phyloP scores from a whole-genome alignment of 2,888 invertebrate species.

The Habrosyne pyritoides region DNA sequence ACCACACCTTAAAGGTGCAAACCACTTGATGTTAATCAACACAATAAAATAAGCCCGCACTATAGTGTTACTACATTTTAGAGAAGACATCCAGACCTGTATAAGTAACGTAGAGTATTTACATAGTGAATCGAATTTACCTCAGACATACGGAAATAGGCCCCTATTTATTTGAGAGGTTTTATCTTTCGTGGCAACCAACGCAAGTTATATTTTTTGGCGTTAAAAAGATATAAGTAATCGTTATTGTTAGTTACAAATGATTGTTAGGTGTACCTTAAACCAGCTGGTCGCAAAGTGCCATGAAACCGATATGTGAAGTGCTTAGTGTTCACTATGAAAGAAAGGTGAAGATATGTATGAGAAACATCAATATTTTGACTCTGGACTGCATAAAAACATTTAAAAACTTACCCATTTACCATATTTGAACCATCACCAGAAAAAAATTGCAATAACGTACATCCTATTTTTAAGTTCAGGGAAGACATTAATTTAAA shows the following conservation, averaged over 20 bases:
- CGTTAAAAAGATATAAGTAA: background rate
- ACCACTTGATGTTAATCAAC: conserved; percentile 28
- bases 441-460: background rate
- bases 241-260: conserved; percentile 7
- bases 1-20: conserved; percentile 35
- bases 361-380: conserved; percentile 36
- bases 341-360: conserved; percentile 33
- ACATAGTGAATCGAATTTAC: background rate
- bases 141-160: background rate
- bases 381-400: conserved; percentile 49
- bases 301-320: conserved; percentile 28
- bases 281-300: conserved; percentile 22
- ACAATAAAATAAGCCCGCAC: conserved; percentile 47
- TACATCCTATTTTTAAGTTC: background rate
- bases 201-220: background rate
- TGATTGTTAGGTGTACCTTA: conserved; percentile 11
- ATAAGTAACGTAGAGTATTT: background rate
- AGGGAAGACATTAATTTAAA: too few species aligned
- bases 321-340: conserved; percentile 32
- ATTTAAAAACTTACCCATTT: conserved; percentile 8
- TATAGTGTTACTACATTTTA: conserved; percentile 24
- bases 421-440: conserved; percentile 9
- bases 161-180: background rate
- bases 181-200: background rate
- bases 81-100: background rate